Conservation (phyloP, 2,113 vertebrate species). For the Mixornis gularis region DNA sequence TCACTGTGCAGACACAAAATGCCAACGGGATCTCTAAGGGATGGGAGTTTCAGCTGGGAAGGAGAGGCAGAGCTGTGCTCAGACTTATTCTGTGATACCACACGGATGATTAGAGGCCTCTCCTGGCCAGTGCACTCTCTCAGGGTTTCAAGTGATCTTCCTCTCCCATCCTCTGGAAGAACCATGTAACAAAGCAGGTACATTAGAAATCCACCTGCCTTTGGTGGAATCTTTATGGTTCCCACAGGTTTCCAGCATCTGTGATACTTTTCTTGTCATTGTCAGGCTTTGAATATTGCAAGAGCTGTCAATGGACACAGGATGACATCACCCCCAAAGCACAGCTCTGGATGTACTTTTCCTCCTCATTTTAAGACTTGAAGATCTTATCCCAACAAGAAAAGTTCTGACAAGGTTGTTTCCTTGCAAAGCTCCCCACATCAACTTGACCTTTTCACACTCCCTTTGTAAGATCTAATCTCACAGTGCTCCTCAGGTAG, state of each 20-base stretch:
- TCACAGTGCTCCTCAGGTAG: slow-evolving; percentile 12
- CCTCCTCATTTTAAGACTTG: neutral
- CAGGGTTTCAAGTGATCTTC: neutral
- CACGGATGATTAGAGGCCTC: neutral
- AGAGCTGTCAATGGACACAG: neutral
- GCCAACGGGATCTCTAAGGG: neutral
- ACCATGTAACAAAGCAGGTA: neutral
- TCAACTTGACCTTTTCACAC: slow-evolving; percentile 62
- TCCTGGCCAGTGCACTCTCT: neutral
- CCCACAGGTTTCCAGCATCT: neutral
- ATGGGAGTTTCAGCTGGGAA: neutral
- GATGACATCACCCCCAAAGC: neutral
- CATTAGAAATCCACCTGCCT: neutral
- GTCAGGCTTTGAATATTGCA: neutral
- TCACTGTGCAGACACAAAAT: neutral
- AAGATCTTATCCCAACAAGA: slow-evolving; percentile 10
- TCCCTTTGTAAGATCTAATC: slow-evolving; percentile 31
- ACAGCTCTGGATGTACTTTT: neutral
- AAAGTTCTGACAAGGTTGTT: slow-evolving; percentile 28
- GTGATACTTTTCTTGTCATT: neutral
- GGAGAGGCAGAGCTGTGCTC: neutral
- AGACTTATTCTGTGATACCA: neutral
- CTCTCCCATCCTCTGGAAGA: neutral
- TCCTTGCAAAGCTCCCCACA: slow-evolving; percentile 34
- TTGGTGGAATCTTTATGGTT: neutral